Evolutionary conservation across 2,797 vertebrate genomes (phyloP).

Genomic region (Austrolebias charrua): DNA sequence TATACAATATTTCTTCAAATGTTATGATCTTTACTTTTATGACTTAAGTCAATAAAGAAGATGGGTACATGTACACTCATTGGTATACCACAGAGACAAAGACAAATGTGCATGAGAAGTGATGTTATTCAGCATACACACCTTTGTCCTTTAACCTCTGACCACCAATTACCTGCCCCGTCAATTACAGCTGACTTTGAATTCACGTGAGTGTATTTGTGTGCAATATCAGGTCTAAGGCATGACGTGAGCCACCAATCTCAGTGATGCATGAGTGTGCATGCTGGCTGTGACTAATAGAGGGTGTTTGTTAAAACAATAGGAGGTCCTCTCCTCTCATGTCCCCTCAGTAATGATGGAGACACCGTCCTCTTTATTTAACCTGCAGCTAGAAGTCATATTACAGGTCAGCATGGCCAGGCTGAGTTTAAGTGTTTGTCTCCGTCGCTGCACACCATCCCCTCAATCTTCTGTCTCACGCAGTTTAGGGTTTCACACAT

Average conservation of each 20-base stretch:
- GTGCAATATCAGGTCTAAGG: conserved; percentile 38
- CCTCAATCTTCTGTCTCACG: conserved; percentile 10
- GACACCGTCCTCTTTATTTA: conserved; percentile 62
- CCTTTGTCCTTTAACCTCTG: conserved; percentile 27
- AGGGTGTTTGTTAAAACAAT: conserved; percentile 55
- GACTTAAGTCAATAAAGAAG: conserved; percentile 13
- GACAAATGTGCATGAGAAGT: conserved; percentile 8
- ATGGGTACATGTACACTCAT: conserved; percentile 10
- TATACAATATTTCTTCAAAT: not conserved
- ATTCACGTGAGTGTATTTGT: conserved; percentile 14
- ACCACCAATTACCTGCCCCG: conserved; percentile 38
- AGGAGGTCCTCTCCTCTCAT: conserved; percentile 51
- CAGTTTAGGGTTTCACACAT: conserved; percentile 15
- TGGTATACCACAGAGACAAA: conserved; percentile 18
- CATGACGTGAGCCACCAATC: conserved; percentile 37
- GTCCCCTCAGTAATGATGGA: conserved; percentile 63
- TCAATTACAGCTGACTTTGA: conserved; percentile 33
- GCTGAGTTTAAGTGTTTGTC: conserved; percentile 37
- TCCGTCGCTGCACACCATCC: conserved; percentile 35
- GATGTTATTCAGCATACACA: conserved; percentile 8
- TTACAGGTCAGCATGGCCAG: conserved; percentile 62
- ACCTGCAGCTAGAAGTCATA: conserved; percentile 60
- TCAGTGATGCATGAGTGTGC: conserved; percentile 41
- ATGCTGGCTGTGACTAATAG: conserved; percentile 54
- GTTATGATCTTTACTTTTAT: not conserved